Evolutionary conservation across 2,797 vertebrate species (phyloP).

Genomic region (Silurus aristotelis): DNA sequence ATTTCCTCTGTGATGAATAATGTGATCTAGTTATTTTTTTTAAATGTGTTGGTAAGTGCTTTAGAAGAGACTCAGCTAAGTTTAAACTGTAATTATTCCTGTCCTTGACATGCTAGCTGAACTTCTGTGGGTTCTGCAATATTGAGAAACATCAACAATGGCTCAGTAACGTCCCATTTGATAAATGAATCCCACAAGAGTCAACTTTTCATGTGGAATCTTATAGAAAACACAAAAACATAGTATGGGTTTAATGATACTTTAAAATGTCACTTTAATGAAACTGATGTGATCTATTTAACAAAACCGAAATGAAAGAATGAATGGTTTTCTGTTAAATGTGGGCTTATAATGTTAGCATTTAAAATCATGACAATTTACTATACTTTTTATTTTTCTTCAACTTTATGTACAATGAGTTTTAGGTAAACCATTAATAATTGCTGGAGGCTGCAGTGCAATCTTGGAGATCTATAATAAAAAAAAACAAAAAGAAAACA

Average conservation of each 20-base stretch:
- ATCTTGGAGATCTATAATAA: neutral
- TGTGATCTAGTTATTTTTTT: no score
- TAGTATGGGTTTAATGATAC: neutral
- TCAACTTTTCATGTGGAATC: conserved; percentile 6
- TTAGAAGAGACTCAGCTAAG: neutral
- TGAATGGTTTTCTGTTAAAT: neutral
- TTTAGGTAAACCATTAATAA: neutral
- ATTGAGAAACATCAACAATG: neutral
- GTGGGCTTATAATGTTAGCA: no score
- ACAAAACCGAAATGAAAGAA: neutral
- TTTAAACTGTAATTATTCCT: neutral
- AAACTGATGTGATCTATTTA: neutral
- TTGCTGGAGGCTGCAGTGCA: neutral
- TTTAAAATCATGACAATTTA: neutral
- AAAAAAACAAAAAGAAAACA: neutral
- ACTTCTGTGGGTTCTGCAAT: conserved; percentile 4
- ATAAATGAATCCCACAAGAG: neutral
- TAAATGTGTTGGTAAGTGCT: neutral
- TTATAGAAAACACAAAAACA: neutral
- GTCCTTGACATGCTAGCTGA: neutral
- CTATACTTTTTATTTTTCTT: neutral
- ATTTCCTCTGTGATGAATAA: neutral
- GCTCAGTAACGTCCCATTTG: neutral
- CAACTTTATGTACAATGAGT: neutral
- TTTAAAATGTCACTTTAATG: neutral